Evolutionary conservation across 37 sponge, comb jelly and placozoan genomes (phyloP).

Genomic region (Haliclona indistincta): DNA sequence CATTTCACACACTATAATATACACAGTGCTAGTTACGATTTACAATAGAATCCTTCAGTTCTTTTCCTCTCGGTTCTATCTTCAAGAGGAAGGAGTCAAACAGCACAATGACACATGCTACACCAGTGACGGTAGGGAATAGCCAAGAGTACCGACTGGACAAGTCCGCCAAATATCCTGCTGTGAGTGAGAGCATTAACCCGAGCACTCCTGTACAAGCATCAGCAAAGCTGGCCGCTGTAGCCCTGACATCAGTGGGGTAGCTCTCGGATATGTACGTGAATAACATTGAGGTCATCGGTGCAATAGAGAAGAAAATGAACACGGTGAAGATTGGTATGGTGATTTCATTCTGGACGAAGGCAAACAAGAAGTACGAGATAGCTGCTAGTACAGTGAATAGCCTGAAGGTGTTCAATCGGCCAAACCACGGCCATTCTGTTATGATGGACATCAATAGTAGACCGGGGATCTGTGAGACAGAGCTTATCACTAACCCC

Average conservation of each 20-base stretch:
- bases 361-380: conserved; percentile 35
- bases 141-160: conserved; percentile 24
- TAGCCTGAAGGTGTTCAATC: conserved; percentile 55
- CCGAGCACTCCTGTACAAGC: not conserved
- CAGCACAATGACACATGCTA: conserved; percentile 33
- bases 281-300: conserved; percentile 38
- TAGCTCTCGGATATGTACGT: conserved; percentile 61
- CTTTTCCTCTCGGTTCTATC: conserved; percentile 23
- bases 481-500: conserved; percentile 14
- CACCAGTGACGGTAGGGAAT: conserved; percentile 37
- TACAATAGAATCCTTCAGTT: conserved; percentile 10
- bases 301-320: conserved; percentile 45
- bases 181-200: conserved; percentile 15
- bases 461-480: conserved; percentile 60
- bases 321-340: conserved; percentile 41
- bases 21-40: not conserved
- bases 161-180: conserved; percentile 30
- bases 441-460: conserved; percentile 54
- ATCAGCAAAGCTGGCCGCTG: conserved; percentile 5
- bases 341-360: conserved; percentile 25
- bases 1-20: not conserved
- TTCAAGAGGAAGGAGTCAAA: conserved; percentile 34
- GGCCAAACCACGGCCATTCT: conserved; percentile 57
- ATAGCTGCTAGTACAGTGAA: conserved; percentile 12
- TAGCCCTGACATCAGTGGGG: conserved; percentile 42